Percentiles rank a stretch among this genome's conserved stretches.
These are phyloP conservation scores for Parochlus steinenii DNA, from an alignment of 2,888 invertebrate genomes.

Conservation along the genomic window DNA sequence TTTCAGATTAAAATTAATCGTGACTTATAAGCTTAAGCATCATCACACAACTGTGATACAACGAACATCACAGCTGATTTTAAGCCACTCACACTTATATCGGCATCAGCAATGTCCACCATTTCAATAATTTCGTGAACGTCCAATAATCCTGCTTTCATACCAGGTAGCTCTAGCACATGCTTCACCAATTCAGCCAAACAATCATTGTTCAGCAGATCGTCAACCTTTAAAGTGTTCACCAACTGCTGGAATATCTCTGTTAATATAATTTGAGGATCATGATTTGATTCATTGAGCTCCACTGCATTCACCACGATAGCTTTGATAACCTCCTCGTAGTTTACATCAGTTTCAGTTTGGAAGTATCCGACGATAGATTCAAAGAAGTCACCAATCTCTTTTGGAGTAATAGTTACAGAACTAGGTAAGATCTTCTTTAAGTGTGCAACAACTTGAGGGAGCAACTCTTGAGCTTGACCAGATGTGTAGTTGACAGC, in stretches of 20 bases:
- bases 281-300: slow-evolving; percentile 5
- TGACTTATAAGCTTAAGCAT: too few relatives aligned
- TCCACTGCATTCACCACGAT: slow-evolving; percentile 13
- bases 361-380: slow-evolving; percentile 24
- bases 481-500: slow-evolving; percentile 24
- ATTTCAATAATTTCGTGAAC: too few relatives aligned
- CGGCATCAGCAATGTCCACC: too few relatives aligned
- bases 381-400: slow-evolving; percentile 22
- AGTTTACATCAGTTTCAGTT: slow-evolving; percentile 22
- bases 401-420: slow-evolving; percentile 20
- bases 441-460: slow-evolving; percentile 23
- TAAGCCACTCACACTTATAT: too few relatives aligned
- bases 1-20: too few relatives aligned
- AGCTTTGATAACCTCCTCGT: slow-evolving; percentile 18
- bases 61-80: too few relatives aligned
- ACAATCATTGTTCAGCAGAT: too few relatives aligned
- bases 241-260: slow-evolving; percentile 14
- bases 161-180: too few relatives aligned
- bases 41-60: too few relatives aligned
- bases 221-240: too few relatives aligned
- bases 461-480: slow-evolving; percentile 23
- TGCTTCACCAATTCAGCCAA: too few relatives aligned
- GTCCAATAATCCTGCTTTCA: too few relatives aligned
- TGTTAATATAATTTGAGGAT: slow-evolving; percentile 12
- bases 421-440: slow-evolving; percentile 24